phyloP scores from a whole-genome alignment of 2,113 vertebrate species.

The Cercocebus atys region DNA sequence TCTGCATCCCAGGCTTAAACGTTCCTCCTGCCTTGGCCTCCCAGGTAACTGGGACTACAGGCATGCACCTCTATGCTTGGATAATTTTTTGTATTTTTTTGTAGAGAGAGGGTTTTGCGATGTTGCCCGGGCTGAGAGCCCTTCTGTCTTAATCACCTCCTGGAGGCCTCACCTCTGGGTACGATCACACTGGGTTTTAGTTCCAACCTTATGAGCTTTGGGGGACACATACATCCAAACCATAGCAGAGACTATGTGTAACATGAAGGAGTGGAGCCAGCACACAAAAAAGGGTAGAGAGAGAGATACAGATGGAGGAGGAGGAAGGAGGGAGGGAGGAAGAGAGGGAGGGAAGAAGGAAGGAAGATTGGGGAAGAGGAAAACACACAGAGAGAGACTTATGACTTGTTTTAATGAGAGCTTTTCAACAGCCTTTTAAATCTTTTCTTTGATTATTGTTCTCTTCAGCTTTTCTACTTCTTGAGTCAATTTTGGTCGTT shows the following conservation, averaged over 20 bases:
- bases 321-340: no score
- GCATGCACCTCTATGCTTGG: no score
- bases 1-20: no score
- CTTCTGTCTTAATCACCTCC: background rate
- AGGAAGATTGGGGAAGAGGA: no score
- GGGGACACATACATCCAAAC: background rate
- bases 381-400: background rate
- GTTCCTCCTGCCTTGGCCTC: no score
- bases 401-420: background rate
- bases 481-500: background rate
- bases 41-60: no score
- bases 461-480: background rate
- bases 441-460: background rate
- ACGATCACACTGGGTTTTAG: background rate
- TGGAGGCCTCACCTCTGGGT: no score
- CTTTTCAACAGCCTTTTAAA: background rate
- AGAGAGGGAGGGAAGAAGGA: background rate
- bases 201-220: background rate
- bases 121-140: no score
- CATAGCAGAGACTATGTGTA: background rate
- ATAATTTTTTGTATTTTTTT: no score
- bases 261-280: background rate
- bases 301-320: background rate
- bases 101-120: no score
- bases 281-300: background rate